These are phyloP conservation scores for Oenanthe oenanthe DNA, from an alignment of 2,113 vertebrate species.

Conservation along the genomic window DNA sequence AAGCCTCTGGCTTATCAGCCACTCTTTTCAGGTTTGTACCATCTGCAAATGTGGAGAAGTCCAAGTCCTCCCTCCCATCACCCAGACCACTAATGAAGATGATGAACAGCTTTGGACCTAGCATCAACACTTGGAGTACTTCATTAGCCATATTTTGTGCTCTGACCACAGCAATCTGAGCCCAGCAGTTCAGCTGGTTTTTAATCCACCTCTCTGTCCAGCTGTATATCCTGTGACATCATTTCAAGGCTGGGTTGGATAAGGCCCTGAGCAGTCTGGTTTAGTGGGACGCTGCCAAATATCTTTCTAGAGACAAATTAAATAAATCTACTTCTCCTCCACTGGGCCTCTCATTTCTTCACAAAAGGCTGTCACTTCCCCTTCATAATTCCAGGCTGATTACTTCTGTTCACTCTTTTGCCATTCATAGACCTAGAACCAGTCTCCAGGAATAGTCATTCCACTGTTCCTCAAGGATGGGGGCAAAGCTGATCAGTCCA, in stretches of 20 bases:
- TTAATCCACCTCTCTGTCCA: neutral
- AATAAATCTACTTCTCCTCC: neutral
- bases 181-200: neutral
- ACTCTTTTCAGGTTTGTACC: neutral
- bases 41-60: neutral
- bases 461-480: neutral
- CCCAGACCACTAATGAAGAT: neutral
- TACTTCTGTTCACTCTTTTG: neutral
- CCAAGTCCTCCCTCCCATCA: neutral
- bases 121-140: fast-evolving
- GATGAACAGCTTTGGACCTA: neutral
- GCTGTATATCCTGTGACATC: neutral
- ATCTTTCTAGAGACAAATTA: neutral
- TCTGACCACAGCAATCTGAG: neutral
- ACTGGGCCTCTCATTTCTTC: neutral
- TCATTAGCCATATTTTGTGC: neutral
- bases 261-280: neutral
- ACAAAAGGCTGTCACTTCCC: neutral
- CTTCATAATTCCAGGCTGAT: neutral
- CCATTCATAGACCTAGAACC: neutral
- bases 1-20: neutral
- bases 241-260: neutral
- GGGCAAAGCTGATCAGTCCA: neutral
- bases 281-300: neutral
- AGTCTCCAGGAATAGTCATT: neutral